These are phyloP conservation scores for Prunella strophiata DNA, from an alignment of 2,797 vertebrate genomes.

Conservation along the genomic window DNA sequence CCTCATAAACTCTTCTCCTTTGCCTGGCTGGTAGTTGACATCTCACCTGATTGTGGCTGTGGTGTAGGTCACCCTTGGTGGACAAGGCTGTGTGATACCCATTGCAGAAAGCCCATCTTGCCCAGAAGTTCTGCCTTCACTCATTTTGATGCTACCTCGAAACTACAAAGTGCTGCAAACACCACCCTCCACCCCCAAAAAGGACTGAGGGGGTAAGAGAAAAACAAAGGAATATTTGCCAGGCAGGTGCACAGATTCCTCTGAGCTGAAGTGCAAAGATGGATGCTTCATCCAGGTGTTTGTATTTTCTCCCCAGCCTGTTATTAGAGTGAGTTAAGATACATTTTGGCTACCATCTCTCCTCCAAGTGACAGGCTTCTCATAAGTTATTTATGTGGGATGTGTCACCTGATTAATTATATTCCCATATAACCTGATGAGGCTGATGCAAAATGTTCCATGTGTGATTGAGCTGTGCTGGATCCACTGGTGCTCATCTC, in stretches of 20 bases:
- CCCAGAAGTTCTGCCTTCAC: neutral
- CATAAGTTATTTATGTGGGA: slow-evolving; percentile 38
- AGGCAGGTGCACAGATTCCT: neutral
- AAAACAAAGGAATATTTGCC: neutral
- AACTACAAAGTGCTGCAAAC: fast-evolving
- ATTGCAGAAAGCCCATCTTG: neutral
- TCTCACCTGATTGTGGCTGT: neutral
- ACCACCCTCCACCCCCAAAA: neutral
- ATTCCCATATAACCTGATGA: neutral
- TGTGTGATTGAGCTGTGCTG: fast-evolving
- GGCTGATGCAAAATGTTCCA: neutral
- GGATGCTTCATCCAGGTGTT: neutral
- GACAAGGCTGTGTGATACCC: too few relatives aligned
- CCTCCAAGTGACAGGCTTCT: neutral
- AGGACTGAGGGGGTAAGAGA: neutral
- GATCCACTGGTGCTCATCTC: neutral
- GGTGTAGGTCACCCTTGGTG: neutral
- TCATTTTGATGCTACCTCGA: fast-evolving
- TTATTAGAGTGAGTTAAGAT: neutral
- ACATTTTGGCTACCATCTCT: neutral
- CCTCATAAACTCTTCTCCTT: neutral
- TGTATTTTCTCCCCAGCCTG: neutral
- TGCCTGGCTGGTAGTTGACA: neutral
- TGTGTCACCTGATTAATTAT: slow-evolving; percentile 29
- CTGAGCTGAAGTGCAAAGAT: neutral